These are phyloP conservation scores for Lynx canadensis DNA, from an alignment of 2,113 vertebrate species.

Conservation along the genomic window DNA sequence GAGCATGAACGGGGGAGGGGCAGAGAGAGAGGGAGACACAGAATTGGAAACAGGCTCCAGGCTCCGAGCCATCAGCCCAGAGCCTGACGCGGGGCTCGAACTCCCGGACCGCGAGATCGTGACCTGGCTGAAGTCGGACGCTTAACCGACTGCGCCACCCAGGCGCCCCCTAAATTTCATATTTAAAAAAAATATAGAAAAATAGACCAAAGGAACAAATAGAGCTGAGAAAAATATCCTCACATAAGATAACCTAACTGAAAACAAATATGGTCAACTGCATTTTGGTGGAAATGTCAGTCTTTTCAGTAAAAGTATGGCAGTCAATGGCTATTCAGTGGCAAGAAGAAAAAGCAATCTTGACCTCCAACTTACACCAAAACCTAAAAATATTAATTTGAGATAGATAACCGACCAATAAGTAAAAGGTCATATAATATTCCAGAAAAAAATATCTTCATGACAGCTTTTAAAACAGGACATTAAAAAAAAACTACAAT, in stretches of 20 bases:
- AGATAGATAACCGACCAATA: background rate
- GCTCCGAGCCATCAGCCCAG: no score
- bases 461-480: background rate
- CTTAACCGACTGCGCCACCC: no score
- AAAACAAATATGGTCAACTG: background rate
- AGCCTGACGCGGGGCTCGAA: no score
- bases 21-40: no score
- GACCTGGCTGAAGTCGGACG: no score
- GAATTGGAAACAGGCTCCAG: no score
- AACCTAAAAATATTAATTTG: background rate
- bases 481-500: background rate
- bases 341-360: background rate
- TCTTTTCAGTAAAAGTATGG: background rate
- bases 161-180: no score
- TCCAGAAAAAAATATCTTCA: background rate
- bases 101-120: no score
- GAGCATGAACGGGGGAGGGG: no score
- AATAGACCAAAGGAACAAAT: background rate
- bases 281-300: background rate
- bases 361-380: background rate
- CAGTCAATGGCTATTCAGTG: background rate
- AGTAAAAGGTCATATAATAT: background rate
- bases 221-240: background rate
- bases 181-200: background rate
- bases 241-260: background rate